Conservation (phyloP, 2,797 vertebrate genomes). For the Remorina albescens region DNA sequence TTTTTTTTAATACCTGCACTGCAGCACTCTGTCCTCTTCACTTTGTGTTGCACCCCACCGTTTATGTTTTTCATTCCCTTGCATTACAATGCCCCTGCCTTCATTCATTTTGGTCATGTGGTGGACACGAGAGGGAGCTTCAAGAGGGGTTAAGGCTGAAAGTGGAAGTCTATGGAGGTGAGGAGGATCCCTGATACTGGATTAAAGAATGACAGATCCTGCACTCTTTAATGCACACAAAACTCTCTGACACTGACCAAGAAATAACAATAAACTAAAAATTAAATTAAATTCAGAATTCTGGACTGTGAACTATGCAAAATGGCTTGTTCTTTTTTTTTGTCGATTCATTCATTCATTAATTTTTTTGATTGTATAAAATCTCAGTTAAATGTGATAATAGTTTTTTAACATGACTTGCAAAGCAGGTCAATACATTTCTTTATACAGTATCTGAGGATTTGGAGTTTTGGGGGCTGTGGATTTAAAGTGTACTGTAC, state of each 20-base stretch:
- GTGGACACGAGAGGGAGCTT: conserved; percentile 79
- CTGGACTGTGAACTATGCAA: conserved; percentile 17
- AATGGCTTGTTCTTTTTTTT: background rate
- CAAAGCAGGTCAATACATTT: background rate
- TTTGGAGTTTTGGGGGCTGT: background rate
- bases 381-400: conserved; percentile 20
- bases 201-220: conserved; percentile 85
- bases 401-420: background rate
- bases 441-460: background rate
- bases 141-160: conserved; percentile 85
- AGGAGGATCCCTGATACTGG: conserved; percentile 85
- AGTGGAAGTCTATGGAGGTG: conserved; percentile 89
- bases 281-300: too few relatives aligned
- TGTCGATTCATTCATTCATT: too few relatives aligned
- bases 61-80: conserved; percentile 44
- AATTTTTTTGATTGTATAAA: conserved; percentile 11
- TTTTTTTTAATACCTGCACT: conserved; percentile 41
- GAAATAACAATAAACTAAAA: conserved; percentile 1
- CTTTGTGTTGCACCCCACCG: conserved; percentile 12
- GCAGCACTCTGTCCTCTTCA: conserved; percentile 44
- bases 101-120: conserved; percentile 66
- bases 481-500: conserved; percentile 17
- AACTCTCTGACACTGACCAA: conserved; percentile 24
- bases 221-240: conserved; percentile 76
- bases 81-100: conserved; percentile 37